A percentile compares a stretch with the other conserved stretches of the same genome.
Conservation (phyloP, 2,797 vertebrate species). For the Psittacula derbiana region DNA sequence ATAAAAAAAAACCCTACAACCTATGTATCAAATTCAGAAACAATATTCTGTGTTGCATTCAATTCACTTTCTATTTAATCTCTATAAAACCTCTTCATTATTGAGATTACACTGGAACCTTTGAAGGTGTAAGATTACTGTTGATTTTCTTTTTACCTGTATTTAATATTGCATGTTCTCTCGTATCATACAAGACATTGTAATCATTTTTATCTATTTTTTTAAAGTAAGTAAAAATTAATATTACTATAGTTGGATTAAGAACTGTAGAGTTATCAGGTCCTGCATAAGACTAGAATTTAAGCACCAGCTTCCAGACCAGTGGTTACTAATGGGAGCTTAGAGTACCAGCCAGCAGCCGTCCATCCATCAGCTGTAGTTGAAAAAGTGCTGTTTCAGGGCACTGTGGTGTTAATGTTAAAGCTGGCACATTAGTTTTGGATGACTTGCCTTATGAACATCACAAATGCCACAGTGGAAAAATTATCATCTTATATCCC, state of each 20-base stretch:
- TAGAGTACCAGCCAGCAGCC: no score
- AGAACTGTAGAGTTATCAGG: not conserved
- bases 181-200: not conserved
- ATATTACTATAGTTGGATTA: not conserved
- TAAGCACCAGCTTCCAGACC: not conserved
- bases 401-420: not conserved
- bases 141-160: not conserved
- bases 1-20: not conserved
- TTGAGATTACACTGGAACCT: not conserved
- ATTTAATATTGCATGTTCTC: not conserved
- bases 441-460: not conserved
- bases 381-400: not conserved
- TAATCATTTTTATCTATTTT: no score
- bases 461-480: not conserved
- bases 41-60: not conserved
- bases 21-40: not conserved
- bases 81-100: not conserved
- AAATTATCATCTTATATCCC: not conserved
- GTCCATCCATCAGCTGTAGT: not conserved
- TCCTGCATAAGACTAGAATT: not conserved
- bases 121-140: not conserved
- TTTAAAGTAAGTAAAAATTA: not conserved
- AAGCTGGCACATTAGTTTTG: not conserved
- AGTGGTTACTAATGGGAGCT: not conserved
- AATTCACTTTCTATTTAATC: not conserved